Evolutionary conservation across 1,140 invertebrate species (phyloP).

Genomic region (Physella acuta): DNA sequence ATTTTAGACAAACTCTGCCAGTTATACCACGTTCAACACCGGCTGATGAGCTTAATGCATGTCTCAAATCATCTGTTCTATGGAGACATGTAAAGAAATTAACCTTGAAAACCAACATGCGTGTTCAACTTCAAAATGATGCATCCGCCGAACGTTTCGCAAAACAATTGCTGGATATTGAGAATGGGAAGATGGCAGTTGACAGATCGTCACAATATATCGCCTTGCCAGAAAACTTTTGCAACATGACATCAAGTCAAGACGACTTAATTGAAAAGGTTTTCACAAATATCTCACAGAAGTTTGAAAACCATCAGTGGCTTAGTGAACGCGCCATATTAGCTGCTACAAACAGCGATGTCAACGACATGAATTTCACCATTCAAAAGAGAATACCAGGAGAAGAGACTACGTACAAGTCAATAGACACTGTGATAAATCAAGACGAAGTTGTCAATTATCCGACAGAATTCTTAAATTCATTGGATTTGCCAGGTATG

Average conservation of each 20-base stretch:
- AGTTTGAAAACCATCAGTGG: not conserved
- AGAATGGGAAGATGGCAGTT: not conserved
- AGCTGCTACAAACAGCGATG: not conserved
- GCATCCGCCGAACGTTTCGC: not conserved
- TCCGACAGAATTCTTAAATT: conserved; percentile 55
- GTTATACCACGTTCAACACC: conserved; percentile 11
- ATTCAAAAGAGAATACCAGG: not conserved
- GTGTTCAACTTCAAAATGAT: not conserved
- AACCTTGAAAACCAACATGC: conserved; percentile 14
- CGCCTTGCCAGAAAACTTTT: no score
- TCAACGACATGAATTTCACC: not conserved
- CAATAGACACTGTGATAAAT: conserved; percentile 34
- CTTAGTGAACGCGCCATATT: not conserved
- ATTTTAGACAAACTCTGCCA: conserved; percentile 16
- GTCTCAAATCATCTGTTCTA: conserved; percentile 37
- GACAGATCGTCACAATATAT: not conserved
- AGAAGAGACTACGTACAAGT: not conserved
- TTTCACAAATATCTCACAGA: not conserved
- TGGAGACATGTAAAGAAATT: conserved; percentile 36
- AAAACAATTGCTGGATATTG: not conserved
- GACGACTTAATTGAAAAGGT: not conserved
- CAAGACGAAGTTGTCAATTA: conserved; percentile 31
- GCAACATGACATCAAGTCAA: no score
- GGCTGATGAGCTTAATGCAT: conserved; percentile 34
- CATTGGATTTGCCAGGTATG: conserved; percentile 48